Base-by-base conservation (phyloP, 2,888 invertebrate genomes). In the Drosophila ustulata region DNA sequence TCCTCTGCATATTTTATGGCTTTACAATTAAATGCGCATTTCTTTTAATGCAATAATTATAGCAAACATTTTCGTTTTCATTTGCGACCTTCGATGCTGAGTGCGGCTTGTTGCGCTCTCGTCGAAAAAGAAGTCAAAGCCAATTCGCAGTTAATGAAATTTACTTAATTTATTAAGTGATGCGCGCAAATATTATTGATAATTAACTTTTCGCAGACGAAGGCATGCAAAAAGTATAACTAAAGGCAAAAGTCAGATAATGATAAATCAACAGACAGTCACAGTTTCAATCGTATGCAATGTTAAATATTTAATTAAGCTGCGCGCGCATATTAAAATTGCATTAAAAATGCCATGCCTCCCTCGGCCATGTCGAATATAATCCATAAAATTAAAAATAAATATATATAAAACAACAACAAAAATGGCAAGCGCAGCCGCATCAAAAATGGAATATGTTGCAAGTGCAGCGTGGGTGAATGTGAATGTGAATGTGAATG, bases 321-420 rank as follows among this genome's bases (percentile, higher is more conserved):
- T 86, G 78, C 81, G 86, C 78, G 80, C 78, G 88, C 85, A 88
- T 83, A 83, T 86, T 83, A 78, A 85, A 86, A 85, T 83, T 83
- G 78, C 88, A 85, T 85, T 88, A 80, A 73, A 76, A 76, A 70
- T 71, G 71, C 52, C 78, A 77, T 56, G 32, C 39, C 23, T 30
- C 7, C 30, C 30, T 6, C 57, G 18, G 39, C 25, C 25, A 18
- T 18, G 37, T 49, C 51, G 68, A 67, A 86, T 18, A 80, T 86
- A 86, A 83, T 70, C 67, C 74, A 62, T 46, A 53, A 57, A 68
- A 64, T 61, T 52, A 46, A 49, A 56, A 49, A 56, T 47, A 56
- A 32, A 56, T 49, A 37, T 9, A 55, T 30, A 39, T 4, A 32
- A 11, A 25, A 30, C 39, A 5, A 50, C 26, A 28, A 28, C 5